phyloP scores from a whole-genome alignment of 2,888 invertebrate genomes.

The Microplitis deprimator region DNA sequence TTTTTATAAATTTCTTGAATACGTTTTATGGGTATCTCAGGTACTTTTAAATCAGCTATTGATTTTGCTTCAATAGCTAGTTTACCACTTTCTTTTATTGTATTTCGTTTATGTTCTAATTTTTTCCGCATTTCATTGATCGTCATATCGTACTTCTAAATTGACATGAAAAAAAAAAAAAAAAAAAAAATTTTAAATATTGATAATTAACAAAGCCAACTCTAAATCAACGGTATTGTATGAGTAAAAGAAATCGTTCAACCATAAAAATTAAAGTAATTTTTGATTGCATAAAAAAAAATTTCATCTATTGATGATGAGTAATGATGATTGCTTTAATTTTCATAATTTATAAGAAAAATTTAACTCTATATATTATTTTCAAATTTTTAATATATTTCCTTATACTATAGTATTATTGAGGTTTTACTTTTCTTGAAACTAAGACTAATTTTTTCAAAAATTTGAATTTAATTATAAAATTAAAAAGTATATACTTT shows the following conservation, averaged over 20 bases:
- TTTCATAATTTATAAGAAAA: too few species aligned
- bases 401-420: too few species aligned
- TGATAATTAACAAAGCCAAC: neutral
- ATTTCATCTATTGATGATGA: neutral
- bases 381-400: too few species aligned
- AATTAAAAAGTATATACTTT: too few species aligned
- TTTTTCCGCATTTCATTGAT: constrained; percentile 69
- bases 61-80: constrained; percentile 66
- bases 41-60: constrained; percentile 67
- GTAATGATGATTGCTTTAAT: too few species aligned
- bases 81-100: constrained; percentile 61
- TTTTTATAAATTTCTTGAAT: constrained; percentile 67
- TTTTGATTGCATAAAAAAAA: constrained; percentile 3
- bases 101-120: constrained; percentile 62
- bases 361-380: too few species aligned
- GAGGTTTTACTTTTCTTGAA: too few species aligned
- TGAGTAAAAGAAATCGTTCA: too few species aligned
- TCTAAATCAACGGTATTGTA: too few species aligned
- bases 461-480: too few species aligned
- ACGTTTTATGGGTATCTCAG: constrained; percentile 67
- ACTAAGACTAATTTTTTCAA: too few species aligned
- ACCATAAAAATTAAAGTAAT: neutral
- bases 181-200: neutral
- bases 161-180: constrained; percentile 7
- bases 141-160: constrained; percentile 67